Base-by-base conservation (phyloP, 1,140 invertebrate genomes). In the Pogonus chalceus region DNA sequence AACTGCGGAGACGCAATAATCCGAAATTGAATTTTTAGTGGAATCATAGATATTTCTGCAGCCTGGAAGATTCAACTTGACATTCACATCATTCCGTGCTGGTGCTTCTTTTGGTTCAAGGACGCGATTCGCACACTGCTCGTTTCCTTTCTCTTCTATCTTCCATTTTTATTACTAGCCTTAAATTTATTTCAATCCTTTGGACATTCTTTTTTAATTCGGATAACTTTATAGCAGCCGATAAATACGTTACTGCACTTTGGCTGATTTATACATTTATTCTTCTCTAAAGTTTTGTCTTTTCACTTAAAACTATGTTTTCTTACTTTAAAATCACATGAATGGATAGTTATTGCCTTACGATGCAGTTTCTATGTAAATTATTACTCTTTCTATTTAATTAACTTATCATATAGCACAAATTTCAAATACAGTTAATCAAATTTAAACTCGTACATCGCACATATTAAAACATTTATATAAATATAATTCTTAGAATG, bases 1-100 rank as follows among this genome's bases (percentile, higher is more conserved):
- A 43, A 43, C 9, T 43, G 60, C 53, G 54, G 56, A 54, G 55
- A 56, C 59, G 61, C 63, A 60, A 64, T 68, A 65, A 67, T 65
- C 65, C 50, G 63, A 58, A 67, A 67, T 66, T 65, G 64, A 56
- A 62, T 66, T 65, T 66, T 58, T 59, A 57, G 43, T 58, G 58
- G 64, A 63, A 61, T 62, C 62, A 58, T 54, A 52, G 61, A 61
- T 58, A 56, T 64, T 56, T 60, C 62, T 57, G 53, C 59, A 56
- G 43, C 52, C 53, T 56, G 55, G 46, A 51, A 53, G 55, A 37
- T 56, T 53, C 35, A 47, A 53, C 49, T 56, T 56, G 51, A 56
- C 47, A n/a, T n/a, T n/a, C n/a, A n/a, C n/a, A n/a, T n/a, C n/a
- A n/a, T n/a, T n/a, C n/a, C n/a, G 26, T 16, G 37, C 37, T 4